Percentiles rank a stretch among this genome's conserved stretches.
phyloP scores from a whole-genome alignment of 2,113 vertebrate species.

The Neofelis nebulosa region DNA sequence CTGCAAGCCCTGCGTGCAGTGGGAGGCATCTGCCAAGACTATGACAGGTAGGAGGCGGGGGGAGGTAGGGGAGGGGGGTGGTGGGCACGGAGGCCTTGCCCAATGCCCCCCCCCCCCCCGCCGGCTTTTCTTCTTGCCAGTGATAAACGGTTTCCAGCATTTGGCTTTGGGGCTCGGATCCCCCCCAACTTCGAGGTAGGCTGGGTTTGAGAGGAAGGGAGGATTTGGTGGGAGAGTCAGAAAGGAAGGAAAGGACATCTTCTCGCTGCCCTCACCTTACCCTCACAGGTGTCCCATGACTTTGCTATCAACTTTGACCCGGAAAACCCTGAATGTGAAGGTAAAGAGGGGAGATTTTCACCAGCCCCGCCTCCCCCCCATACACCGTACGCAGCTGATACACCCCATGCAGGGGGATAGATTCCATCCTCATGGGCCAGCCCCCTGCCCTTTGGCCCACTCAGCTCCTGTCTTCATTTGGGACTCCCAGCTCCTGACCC shows the following conservation, averaged over 20 bases:
- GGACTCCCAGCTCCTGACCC: neutral
- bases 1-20: slow-evolving; percentile 81
- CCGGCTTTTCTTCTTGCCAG: slow-evolving; percentile 67
- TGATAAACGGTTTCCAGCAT: slow-evolving; percentile 83
- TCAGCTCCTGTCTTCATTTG: neutral
- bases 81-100: neutral
- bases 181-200: slow-evolving; percentile 83
- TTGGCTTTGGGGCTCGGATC: slow-evolving; percentile 82
- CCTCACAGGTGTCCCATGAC: slow-evolving; percentile 81
- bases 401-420: neutral
- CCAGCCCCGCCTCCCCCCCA: neutral
- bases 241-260: neutral
- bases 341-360: slow-evolving; percentile 55
- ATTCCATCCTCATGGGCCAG: neutral
- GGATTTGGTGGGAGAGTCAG: neutral
- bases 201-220: neutral
- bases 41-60: slow-evolving; percentile 75
- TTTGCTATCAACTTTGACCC: slow-evolving; percentile 84
- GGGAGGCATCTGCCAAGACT: slow-evolving; percentile 84
- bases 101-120: neutral
- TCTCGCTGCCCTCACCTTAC: neutral
- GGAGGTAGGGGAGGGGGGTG: too few species aligned
- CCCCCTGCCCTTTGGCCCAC: neutral
- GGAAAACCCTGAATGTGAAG: slow-evolving; percentile 82
- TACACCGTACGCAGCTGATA: neutral